Percentiles rank a stretch among this genome's conserved stretches.
These are phyloP conservation scores for Delphinapterus leucas DNA, from an alignment of 2,113 vertebrate genomes.

Conservation along the genomic window DNA sequence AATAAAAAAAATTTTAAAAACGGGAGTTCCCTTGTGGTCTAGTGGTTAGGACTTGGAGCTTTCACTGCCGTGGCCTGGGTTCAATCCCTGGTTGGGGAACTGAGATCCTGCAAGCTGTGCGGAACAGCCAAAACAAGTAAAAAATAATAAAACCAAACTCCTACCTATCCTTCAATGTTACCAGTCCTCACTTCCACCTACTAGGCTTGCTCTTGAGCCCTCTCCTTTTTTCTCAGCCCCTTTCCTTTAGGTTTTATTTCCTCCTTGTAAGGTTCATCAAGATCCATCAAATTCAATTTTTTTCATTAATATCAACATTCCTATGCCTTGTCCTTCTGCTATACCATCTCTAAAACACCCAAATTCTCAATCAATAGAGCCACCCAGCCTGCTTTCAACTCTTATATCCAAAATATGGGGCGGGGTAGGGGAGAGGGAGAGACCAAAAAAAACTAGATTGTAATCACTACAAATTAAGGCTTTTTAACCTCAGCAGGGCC, in stretches of 20 bases:
- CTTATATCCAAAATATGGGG: background rate
- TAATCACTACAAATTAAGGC: background rate
- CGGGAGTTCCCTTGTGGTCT: too few species aligned
- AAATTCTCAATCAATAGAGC: background rate
- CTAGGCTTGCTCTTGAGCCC: background rate
- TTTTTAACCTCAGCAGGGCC: background rate
- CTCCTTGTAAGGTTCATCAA: background rate
- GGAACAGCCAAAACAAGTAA: background rate
- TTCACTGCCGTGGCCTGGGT: background rate
- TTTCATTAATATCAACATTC: background rate
- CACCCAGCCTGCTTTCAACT: background rate
- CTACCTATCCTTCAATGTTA: background rate
- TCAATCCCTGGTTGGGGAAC: background rate
- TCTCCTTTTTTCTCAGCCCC: background rate
- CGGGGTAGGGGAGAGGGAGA: background rate
- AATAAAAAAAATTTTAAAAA: too few species aligned
- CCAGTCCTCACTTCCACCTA: background rate
- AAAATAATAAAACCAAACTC: background rate
- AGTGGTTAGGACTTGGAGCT: background rate
- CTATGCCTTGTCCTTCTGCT: background rate
- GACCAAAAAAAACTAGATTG: background rate
- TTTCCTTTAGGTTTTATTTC: background rate
- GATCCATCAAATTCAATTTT: background rate
- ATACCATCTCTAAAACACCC: background rate
- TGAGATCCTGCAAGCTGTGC: background rate